phyloP scores from a whole-genome alignment of 2,797 vertebrate genomes.

The Lutjanus campechanus region DNA sequence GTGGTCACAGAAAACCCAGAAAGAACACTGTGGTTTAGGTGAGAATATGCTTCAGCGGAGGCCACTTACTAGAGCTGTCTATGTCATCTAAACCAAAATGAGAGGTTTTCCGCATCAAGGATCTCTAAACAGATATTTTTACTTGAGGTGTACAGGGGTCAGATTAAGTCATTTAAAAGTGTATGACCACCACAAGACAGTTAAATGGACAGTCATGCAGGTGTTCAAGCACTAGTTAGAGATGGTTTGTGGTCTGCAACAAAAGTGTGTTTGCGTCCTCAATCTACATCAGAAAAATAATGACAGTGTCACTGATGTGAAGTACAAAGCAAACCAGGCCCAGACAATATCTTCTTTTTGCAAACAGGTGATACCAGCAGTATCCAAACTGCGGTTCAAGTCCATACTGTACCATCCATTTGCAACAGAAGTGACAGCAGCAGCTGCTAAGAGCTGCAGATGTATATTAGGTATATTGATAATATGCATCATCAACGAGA shows the following conservation, averaged over 20 bases:
- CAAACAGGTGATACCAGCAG: neutral
- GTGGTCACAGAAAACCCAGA: conserved; percentile 42
- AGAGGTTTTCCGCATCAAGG: conserved; percentile 36
- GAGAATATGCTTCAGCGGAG: conserved; percentile 39
- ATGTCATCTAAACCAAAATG: conserved; percentile 38
- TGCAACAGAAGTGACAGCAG: neutral
- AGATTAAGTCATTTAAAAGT: conserved; percentile 7
- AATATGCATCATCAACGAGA: neutral
- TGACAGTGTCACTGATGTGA: neutral
- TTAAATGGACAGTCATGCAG: neutral
- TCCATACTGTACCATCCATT: too few relatives aligned
- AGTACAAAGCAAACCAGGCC: neutral
- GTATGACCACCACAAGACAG: neutral
- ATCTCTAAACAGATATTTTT: conserved; percentile 33
- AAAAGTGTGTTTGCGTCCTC: neutral
- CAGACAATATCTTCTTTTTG: too few relatives aligned
- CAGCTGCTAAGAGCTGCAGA: neutral
- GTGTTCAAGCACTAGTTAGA: neutral
- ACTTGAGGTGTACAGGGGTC: neutral
- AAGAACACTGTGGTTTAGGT: conserved; percentile 53
- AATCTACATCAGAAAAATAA: neutral
- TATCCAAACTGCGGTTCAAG: neutral
- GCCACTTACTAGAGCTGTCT: conserved; percentile 35
- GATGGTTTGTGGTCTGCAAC: neutral
- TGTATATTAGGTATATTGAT: neutral